phyloP scores from a whole-genome alignment of 2,888 invertebrate species.

The Archips crataeganus region DNA sequence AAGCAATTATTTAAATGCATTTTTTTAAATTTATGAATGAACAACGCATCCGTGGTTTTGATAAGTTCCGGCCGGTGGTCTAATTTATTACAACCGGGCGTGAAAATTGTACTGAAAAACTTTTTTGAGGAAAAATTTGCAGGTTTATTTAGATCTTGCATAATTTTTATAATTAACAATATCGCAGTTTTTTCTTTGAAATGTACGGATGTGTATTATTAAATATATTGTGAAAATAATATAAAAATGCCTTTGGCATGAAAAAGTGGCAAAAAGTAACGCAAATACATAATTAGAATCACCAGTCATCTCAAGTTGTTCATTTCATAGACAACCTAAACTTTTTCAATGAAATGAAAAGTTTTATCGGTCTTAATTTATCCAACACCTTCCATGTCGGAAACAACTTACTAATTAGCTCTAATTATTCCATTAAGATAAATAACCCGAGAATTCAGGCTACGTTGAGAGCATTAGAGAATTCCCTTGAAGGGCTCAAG shows the following conservation, averaged over 20 bases:
- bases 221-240: no score
- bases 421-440: conserved; percentile 26
- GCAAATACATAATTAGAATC: neutral
- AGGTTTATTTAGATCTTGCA: neutral
- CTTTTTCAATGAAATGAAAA: neutral
- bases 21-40: conserved; percentile 27
- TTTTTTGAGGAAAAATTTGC: neutral
- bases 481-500: conserved; percentile 26
- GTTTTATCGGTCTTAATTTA: neutral
- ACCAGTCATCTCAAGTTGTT: neutral
- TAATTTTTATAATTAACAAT: neutral
- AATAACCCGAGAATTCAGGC: conserved; percentile 23
- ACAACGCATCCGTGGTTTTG: conserved; percentile 27
- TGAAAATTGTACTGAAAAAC: conserved; percentile 3
- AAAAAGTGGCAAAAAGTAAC: no score
- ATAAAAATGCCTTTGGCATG: no score
- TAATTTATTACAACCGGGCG: conserved; percentile 32
- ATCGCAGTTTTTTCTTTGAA: neutral
- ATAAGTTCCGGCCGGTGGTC: conserved; percentile 26
- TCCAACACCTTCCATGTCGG: neutral
- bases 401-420: conserved; percentile 24
- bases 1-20: conserved; percentile 38
- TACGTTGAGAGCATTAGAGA: conserved; percentile 16
- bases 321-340: neutral
- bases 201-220: neutral